Evolutionary conservation across 2,797 vertebrate genomes (phyloP), one percentile per base, ranked within the genome.

Genomic region (Tolypeutes matacus): DNA sequence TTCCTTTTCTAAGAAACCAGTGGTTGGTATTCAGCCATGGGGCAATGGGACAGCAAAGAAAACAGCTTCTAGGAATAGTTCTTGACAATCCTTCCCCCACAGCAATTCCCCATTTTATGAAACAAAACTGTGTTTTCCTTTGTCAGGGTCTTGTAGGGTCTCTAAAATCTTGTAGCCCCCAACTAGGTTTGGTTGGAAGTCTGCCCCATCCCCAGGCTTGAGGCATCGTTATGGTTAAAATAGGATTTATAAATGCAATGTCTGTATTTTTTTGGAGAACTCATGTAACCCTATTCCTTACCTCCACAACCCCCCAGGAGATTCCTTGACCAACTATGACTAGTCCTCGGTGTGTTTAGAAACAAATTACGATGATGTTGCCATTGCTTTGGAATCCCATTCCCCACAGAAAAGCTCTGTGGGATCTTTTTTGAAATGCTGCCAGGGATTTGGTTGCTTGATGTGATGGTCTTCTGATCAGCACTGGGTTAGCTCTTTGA

Each of bases 51-150:
- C 42, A 2, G 88, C 14, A 4, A 39, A 39, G 62, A 39, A 80
- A 94, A 97, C 88, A 96, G 94, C 97, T 97, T 94, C 98, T 94
- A 96, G 97, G 95, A 89, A 62, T 89, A 23, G 65, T 87, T 93
- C 91, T 98, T 39, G 98, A 98, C 98, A 98, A 98, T 98, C 98
- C 96, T 98, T 95, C 49, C 87, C 97, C 89, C 96, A 91, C 96
- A 95, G 2, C n/a, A 84, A 89, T 90, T 75, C 70, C 97, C 96
- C 78, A 27, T 77, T 94, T 95, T 95, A 93, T 96, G 98, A 98
- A 97, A 95, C 98, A 96, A 93, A 95, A 86, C 95, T 88, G 53
- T 96, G 91, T 14, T 25, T 97, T 95, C 96, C 91, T 95, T 34
- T 95, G 97, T 97, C 56, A 96, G 95, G 96, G 95, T 96, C 64